These are phyloP conservation scores for Papilio machaon DNA, from an alignment of 1,140 invertebrate genomes.

Conservation along the genomic window DNA sequence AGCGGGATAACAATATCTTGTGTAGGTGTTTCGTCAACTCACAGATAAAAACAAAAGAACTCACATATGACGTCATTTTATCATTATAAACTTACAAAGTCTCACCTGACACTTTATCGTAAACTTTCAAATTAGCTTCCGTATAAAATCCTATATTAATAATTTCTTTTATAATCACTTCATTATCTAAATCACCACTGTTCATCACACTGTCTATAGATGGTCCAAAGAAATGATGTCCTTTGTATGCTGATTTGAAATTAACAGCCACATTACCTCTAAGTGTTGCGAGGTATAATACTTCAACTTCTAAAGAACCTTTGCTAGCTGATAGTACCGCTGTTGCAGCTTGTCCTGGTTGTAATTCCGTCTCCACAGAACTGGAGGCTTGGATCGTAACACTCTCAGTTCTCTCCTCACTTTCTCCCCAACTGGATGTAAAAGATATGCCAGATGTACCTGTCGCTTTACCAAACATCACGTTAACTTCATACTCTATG, in stretches of 20 bases:
- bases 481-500: constrained; percentile 60
- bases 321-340: constrained; percentile 62
- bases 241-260: constrained; percentile 53
- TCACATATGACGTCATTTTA: too few relatives aligned
- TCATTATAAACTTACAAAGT: constrained; percentile 38
- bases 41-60: too few relatives aligned
- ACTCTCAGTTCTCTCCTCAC: constrained; percentile 62
- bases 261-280: constrained; percentile 65
- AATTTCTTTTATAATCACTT: constrained; percentile 49
- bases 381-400: constrained; percentile 61
- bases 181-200: constrained; percentile 55
- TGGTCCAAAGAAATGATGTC: constrained; percentile 69
- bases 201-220: constrained; percentile 57
- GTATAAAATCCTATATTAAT: constrained; percentile 61
- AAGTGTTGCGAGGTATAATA: constrained; percentile 55
- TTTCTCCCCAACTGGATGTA: constrained; percentile 56
- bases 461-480: constrained; percentile 46
- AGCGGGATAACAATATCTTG: too few relatives aligned
- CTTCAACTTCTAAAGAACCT: constrained; percentile 60
- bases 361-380: constrained; percentile 61
- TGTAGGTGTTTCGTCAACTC: too few relatives aligned
- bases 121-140: constrained; percentile 63
- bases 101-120: constrained; percentile 57
- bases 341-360: constrained; percentile 61
- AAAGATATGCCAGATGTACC: constrained; percentile 43